Base-by-base conservation (phyloP, 1,140 invertebrate species). In the Zophobas morio region DNA sequence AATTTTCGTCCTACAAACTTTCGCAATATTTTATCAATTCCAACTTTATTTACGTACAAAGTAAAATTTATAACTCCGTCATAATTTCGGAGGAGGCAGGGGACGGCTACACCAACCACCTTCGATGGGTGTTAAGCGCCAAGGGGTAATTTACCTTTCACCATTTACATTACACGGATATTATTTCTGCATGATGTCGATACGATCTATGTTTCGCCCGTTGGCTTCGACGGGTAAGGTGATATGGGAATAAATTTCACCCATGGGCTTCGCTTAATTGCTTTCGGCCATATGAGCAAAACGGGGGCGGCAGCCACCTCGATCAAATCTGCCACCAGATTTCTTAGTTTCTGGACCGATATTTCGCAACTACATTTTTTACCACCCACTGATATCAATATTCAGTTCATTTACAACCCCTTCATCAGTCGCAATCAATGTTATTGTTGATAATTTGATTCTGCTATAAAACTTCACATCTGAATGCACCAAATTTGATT, bases 11-110 rank as follows among this genome's bases (percentile, higher is more conserved):
- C 84, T 81, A 84, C 84, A 85, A 86, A 86, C 85, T 86, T 86
- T 83, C 76, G 85, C 85, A 85, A 86, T 86, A 86, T 86, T 86
- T 86, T 86, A 86, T 86, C 85, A 86, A 86, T 86, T 86, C 85
- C 81, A 84, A 86, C 85, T 86, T 86, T 86, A 86, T 86, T 86
- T 86, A 86, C 85, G 85, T 86, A 85, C 85, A 86, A 86, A 86
- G 84, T 85, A 83, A 84, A 86, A 86, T 86, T 86, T 86, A 86
- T 85, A 86, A 84, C 84, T 84, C 79, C 79, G 83, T 82, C 83
- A 84, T 85, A 83, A 85, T 84, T 83, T 81, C 79, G 75, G 70
- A 78, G 74, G 78, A 63, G 49, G 54, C 33, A 36, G 40, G 60
- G 37, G 60, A 6, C 36, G 37, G 39, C 60, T 3, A 20, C 49